phyloP scores from a whole-genome alignment of 2,797 vertebrate species.

The Diceros bicornis region DNA sequence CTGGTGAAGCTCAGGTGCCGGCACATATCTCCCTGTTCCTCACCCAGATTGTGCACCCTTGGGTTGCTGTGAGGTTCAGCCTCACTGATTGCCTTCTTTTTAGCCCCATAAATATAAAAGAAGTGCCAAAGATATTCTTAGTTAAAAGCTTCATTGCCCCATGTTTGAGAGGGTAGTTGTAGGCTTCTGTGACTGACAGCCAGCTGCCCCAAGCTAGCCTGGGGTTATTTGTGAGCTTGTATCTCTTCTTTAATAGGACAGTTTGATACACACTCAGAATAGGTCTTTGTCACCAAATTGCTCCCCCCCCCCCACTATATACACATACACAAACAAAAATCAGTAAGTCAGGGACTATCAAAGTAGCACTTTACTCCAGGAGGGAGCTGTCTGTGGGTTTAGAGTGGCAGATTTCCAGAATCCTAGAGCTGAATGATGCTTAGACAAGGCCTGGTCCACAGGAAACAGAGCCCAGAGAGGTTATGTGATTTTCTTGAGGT shows the following conservation, averaged over 20 bases:
- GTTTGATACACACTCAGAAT: constrained; percentile 9
- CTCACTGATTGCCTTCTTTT: constrained; percentile 66
- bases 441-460: background rate
- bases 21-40: constrained; percentile 68
- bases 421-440: background rate
- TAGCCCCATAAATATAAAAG: constrained; percentile 73
- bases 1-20: constrained; percentile 67
- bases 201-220: background rate
- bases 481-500: background rate
- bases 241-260: constrained; percentile 37
- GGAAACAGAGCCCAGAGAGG: background rate
- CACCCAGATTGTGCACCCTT: constrained; percentile 60
- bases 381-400: background rate
- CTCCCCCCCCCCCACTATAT: no score
- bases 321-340: background rate
- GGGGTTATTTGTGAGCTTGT: background rate
- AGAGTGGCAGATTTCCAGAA: background rate
- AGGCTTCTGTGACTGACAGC: constrained; percentile 47
- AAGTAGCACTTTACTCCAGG: background rate
- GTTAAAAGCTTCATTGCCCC: constrained; percentile 67
- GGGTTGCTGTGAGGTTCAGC: constrained; percentile 65
- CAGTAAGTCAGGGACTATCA: background rate
- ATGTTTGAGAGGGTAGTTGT: background rate
- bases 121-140: constrained; percentile 79
- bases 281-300: background rate